A percentile compares a stretch with the other conserved stretches of the same genome.
Conservation (phyloP, 2,888 invertebrate genomes). For the Brachynemurus nebulosus region DNA sequence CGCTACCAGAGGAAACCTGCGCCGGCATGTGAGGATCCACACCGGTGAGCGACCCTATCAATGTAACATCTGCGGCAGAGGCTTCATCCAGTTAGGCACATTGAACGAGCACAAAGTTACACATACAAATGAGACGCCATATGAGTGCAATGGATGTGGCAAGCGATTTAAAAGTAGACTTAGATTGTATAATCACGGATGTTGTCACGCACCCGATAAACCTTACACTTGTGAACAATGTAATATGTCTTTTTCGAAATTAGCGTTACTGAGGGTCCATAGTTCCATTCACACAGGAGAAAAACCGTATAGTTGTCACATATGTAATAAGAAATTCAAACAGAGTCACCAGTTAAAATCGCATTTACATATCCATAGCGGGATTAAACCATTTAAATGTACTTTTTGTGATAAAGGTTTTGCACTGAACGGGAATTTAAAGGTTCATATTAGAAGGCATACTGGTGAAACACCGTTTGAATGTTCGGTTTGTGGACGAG, state of each 20-base stretch:
- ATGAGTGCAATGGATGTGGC: neutral
- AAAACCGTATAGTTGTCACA: neutral
- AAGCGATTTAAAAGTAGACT: neutral
- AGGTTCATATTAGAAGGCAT: neutral
- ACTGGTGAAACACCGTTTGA: neutral
- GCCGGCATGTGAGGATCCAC: no score
- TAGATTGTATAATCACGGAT: neutral
- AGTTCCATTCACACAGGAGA: neutral
- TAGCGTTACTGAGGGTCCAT: neutral
- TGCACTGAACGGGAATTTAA: neutral
- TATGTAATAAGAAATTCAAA: neutral
- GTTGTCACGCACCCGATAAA: neutral
- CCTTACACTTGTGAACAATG: neutral
- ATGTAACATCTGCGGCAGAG: neutral
- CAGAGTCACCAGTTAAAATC: neutral
- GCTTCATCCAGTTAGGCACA: neutral
- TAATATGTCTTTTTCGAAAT: neutral
- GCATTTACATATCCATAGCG: neutral
- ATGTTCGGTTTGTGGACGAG: neutral
- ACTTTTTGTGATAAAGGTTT: neutral
- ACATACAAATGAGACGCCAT: neutral
- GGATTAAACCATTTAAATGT: neutral
- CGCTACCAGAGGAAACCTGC: no score
- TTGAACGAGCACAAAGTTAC: neutral
- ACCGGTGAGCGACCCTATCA: no score